Base-by-base conservation (phyloP, 2,888 invertebrate genomes). In the Drosophila aldrichi region DNA sequence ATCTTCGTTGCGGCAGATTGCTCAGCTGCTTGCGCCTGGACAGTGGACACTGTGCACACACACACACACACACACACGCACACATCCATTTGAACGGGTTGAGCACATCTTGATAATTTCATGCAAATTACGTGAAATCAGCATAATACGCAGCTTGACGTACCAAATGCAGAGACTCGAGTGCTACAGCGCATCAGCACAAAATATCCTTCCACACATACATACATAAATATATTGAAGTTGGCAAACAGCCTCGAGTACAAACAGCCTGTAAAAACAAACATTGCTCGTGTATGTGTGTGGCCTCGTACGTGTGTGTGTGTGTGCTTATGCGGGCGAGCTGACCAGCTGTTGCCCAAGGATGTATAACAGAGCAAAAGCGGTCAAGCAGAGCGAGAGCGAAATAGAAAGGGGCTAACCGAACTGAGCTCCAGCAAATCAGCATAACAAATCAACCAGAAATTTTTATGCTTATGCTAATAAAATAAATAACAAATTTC, bases 361-460 rank as follows among this genome's bases (percentile, higher is more conserved):
- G 76, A 71, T 59, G 72, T 68, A 44, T 51, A 43, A 48, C 44
- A 48, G 52, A 66, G 65, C 43, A 66, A 54, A 60, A 58, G 59
- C 56, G 73, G 75, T 72, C 77, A 77, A 72, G 61, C 65, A 44
- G 38, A 48, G 10, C 29, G n/a, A 57, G 10, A 20, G 32, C 18
- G 22, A 14, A 22, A 10, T 38, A 52, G 59, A 61, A 66, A 38
- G 52, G 64, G 48, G 32, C 49, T 48, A 57, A 62, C 63, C 43
- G 43, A 67, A 68, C 51, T 58, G 60, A 71, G 69, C 61, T 62
- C 66, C 41, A 61, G 77, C 88, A 65, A 86, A 88, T 83, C 84
- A 88, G 79, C 87, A 90, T 88, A 88, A 82, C 84, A 91, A 91
- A 90, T 88, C 91, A 88, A 90, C 85, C 86, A 83, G 80, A 83